Evolutionary conservation across 2,113 vertebrate species (phyloP), one percentile per base, ranked within the genome.

Genomic region (Mungos mungo): DNA sequence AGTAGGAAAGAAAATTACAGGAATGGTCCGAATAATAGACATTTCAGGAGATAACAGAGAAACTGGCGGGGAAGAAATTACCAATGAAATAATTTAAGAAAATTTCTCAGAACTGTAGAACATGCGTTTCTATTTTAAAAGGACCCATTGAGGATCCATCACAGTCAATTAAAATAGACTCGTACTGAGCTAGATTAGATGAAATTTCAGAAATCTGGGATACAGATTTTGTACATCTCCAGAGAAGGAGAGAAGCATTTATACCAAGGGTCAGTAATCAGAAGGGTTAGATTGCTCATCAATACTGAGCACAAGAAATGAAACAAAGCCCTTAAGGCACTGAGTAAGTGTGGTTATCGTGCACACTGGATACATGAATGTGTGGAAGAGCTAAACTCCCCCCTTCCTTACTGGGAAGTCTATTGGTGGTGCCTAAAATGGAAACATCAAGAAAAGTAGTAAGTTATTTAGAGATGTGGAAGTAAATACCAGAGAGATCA

Each of bases 401-500:
- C 31, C 57, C 29, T 69, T 88, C 31, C 21, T 4, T 54, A 85
- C 33, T 85, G 41, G 38, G 19, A 92, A 35, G 60, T 88, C 19
- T 33, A 45, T 82, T 71, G 31, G 54, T 92, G 35, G 71, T 92
- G 31, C 35, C 10, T 90, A 29, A 66, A 50, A 23, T 93, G 33
- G 47, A 95, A 90, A 95, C 69, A 77, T 68, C 35, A 90, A 95
- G 45, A 71, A 72, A 72, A 69, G 45, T 69, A 81, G 45, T 80
- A 68, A 86, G 87, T 82, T 89, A 68, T 8, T 90, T 90, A 86
- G 57, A 79, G 35, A 57, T 38, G 15, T 19, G 3, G 14, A 72
- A 66, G 3, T 77, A 71, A 92, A 27, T 92, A 63, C n/a, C 7
- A 45, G 41, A 82, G 90, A 91, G 38, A 68, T n/a, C 33, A 50